Evolutionary conservation across 2,797 vertebrate species (phyloP).

Genomic region (Liasis olivaceus): DNA sequence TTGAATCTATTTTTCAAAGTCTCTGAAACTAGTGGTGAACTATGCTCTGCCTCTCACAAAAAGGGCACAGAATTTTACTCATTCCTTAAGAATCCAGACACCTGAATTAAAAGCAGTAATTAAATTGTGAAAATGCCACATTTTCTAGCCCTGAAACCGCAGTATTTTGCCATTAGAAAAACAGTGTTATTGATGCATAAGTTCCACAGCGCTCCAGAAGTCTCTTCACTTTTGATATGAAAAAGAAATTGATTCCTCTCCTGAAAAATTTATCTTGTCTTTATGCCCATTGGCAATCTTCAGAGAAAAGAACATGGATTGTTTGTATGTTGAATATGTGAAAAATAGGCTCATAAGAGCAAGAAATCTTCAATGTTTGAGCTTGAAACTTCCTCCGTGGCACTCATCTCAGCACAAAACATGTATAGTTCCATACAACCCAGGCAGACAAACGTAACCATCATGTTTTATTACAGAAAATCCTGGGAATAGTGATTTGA

Average conservation of each 20-base stretch:
- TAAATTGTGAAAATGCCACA: neutral
- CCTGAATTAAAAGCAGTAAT: neutral
- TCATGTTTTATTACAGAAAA: neutral
- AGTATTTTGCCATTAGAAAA: neutral
- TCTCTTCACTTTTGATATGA: neutral
- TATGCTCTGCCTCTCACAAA: neutral
- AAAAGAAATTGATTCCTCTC: neutral
- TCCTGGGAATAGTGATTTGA: neutral
- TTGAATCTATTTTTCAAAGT: neutral
- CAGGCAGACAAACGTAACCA: neutral
- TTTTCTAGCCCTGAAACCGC: neutral
- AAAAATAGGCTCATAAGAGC: neutral
- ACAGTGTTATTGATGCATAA: neutral
- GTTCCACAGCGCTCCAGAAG: neutral
- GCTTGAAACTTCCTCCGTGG: neutral
- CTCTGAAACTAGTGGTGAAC: neutral
- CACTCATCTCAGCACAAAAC: no score
- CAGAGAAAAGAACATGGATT: neutral
- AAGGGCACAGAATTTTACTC: neutral
- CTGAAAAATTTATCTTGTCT: neutral
- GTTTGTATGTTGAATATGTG: neutral
- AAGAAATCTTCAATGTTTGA: neutral
- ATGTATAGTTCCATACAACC: no score
- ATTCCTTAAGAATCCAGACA: neutral
- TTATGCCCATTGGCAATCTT: neutral